Conservation (phyloP, 2,888 invertebrate genomes). For the Fabriciana adippe region DNA sequence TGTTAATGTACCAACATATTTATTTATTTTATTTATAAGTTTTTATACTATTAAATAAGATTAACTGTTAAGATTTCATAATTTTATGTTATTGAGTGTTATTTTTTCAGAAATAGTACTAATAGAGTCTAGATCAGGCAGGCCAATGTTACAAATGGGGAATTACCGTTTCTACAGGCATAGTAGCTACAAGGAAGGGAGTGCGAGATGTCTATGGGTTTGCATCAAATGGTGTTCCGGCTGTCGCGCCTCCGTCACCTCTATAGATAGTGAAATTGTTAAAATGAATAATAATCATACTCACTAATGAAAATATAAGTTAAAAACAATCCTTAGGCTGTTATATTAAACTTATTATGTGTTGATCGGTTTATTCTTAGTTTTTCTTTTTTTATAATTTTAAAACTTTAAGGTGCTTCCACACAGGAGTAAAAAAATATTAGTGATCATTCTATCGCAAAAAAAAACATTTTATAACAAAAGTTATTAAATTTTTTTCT, state of each 20-base stretch:
- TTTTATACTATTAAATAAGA: too few relatives aligned
- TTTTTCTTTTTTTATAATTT: too few relatives aligned
- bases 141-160: conserved; percentile 39
- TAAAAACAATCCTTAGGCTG: neutral
- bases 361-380: too few relatives aligned
- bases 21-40: too few relatives aligned
- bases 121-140: conserved; percentile 33
- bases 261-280: conserved; percentile 44
- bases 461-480: too few relatives aligned
- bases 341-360: neutral
- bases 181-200: conserved; percentile 29
- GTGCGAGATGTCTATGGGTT: conserved; percentile 25
- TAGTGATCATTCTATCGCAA: too few relatives aligned
- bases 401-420: too few relatives aligned
- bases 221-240: conserved; percentile 41
- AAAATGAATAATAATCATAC: conserved; percentile 40
- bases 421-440: too few relatives aligned
- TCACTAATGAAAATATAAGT: conserved; percentile 22
- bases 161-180: conserved; percentile 40
- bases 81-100: neutral
- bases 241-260: conserved; percentile 45
- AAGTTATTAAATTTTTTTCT: too few relatives aligned
- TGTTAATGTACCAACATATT: too few relatives aligned
- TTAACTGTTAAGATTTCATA: neutral
- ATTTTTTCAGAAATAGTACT: conserved; percentile 29